These are phyloP conservation scores for Pegoplata infirma DNA, from an alignment of 2,888 invertebrate species.

Conservation along the genomic window DNA sequence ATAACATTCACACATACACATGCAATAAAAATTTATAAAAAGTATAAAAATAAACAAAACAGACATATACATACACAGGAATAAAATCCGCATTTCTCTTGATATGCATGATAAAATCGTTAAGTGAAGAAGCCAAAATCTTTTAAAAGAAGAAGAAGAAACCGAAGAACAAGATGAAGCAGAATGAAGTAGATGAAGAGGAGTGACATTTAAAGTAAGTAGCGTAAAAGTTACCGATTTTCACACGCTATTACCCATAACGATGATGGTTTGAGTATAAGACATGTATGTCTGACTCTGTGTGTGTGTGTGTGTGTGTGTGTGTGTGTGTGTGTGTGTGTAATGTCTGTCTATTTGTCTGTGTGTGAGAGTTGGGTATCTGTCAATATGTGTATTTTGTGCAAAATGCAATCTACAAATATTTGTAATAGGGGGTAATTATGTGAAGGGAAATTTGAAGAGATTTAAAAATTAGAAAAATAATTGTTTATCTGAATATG, in stretches of 20 bases:
- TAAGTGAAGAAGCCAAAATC: slow-evolving; percentile 56
- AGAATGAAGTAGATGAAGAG: neutral
- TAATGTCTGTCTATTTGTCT: neutral
- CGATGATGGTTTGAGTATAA: slow-evolving; percentile 7
- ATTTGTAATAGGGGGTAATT: too few species aligned
- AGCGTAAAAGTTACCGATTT: slow-evolving; percentile 56
- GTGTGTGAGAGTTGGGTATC: neutral
- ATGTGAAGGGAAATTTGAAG: too few species aligned
- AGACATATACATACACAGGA: slow-evolving; percentile 1
- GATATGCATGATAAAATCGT: slow-evolving; percentile 45
- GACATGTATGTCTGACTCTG: too few species aligned
- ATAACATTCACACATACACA: neutral
- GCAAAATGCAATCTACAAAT: slow-evolving; percentile 10
- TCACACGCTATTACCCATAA: slow-evolving; percentile 55
- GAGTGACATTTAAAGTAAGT: slow-evolving; percentile 47
- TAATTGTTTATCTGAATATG: too few species aligned
- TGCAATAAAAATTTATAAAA: too few species aligned
- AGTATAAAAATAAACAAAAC: neutral
- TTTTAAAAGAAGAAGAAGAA: slow-evolving; percentile 14
- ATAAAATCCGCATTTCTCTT: slow-evolving; percentile 39
- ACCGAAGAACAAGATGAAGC: neutral
- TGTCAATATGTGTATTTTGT: neutral
- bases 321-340: neutral
- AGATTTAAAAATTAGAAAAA: too few species aligned
- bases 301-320: neutral